Evolutionary conservation across 1,140 invertebrate genomes (phyloP), one percentile per base, ranked within the genome.

Genomic region (Berghia stephanieae): DNA sequence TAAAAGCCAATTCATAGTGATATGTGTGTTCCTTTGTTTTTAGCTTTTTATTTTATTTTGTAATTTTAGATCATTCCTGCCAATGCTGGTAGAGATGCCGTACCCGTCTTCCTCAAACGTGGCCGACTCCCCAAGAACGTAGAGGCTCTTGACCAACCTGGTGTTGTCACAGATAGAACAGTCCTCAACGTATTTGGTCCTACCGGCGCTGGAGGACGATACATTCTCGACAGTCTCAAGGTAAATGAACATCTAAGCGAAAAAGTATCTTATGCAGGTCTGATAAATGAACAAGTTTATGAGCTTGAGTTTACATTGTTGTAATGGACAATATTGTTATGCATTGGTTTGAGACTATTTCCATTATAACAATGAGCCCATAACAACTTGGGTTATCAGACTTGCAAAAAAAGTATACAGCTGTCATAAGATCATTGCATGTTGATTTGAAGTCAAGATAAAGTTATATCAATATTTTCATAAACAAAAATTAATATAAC

Each of bases 111-210:
- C 80, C 78, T 90, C 21, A 77, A 80, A 38, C 77, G 89, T 68
- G 82, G 83, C 13, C 84, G 83, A 70, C 80, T 90, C 42, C 89
- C 89, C 31, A 90, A 90, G 80, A 83, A 89, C 74, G 75, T 88
- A 27, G 83, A 85, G 69, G 44, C 79, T 31, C 79, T 94, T 0
- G 90, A 92, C 1, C 87, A 91, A 52, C 92, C 93, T 4, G 94
- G 94, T 0, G 89, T 91, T 38, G 82, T 91, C 31, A 91, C 92
- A 34, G 89, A 90, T 1, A 88, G 91, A 66, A 94, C 93, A 0
- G 86, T 95, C 36, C 86, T 95, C 3, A 95, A 95, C 85, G 93
- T 95, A 0, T 88, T 95, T 60, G 93, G 93, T 18, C 89, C 91
- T 38, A 90, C 90, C 79, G 86, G 89, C 2, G 90, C 91, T 83